Base-by-base conservation (phyloP, 2,888 invertebrate species). In the Anorthoa munda region DNA sequence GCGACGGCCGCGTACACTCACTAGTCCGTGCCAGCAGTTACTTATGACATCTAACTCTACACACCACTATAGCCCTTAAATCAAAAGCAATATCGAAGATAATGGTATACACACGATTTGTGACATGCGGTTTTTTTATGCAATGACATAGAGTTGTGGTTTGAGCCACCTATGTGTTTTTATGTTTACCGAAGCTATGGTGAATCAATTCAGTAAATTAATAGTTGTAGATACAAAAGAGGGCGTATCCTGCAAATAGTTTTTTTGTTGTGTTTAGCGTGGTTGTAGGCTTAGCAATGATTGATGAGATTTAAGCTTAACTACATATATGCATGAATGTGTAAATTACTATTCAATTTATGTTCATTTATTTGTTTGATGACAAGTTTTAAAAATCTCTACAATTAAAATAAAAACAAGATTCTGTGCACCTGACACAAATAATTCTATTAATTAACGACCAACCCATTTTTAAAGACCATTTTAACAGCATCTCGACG, bases 1-100 rank as follows among this genome's bases (percentile, higher is more conserved):
- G 81, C 77, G 86, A 86, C 85, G 83, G 86, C 64, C 75, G 87
- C 75, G 81, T 79, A 83, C 77, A 85, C 83, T 83, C 75, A 75
- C 60, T 77, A 72, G 85, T 66, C 72, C 83, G 71, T 75, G 66
- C 75, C 74, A 76, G 71, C 64, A 74, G 71, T 75, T 77, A 83
- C 56, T 75, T 81, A 83, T 85, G 75, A 85, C 75, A 81, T 79
- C 70, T 81, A 75, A 81, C 74, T 71, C 63, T 56, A 74, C 77
- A 86, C 48, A 66, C 80, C 51, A 87, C 56, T 79, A 60, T 81
- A 71, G 61, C 26, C 72, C 67, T 85, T 85, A 87, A 71, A 66
- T 64, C 50, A 64, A 67, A 74, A 48, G 59, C 18, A 45, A 21
- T 77, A 81, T 77, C 69, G 66, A 64, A 66, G 71, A 77, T 69